Percentiles rank a stretch among this genome's conserved stretches.
Evolutionary conservation across 2,113 vertebrate genomes (phyloP).

Genomic region (Tetrax tetrax): DNA sequence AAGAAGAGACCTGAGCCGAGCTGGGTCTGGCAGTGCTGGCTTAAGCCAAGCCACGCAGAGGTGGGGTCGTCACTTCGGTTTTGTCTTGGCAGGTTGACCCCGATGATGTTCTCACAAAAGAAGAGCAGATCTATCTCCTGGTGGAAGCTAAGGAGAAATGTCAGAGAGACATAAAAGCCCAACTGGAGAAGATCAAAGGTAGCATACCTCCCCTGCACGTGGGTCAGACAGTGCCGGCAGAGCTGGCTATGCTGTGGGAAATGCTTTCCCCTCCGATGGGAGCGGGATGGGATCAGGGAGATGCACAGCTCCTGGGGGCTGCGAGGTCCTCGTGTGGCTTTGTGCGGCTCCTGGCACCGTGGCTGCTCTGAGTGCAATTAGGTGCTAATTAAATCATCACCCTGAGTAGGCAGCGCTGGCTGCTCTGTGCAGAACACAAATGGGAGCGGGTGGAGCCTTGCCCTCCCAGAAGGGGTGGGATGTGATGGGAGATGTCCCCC

Average conservation of each 20-base stretch:
- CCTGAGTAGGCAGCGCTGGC: not conserved
- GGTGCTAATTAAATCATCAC: not conserved
- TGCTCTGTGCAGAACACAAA: not conserved
- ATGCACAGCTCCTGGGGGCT: accelerated
- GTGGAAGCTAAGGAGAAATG: conserved; percentile 83
- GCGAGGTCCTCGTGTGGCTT: not conserved
- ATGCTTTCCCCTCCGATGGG: not conserved
- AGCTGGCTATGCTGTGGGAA: accelerated
- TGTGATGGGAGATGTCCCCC: not conserved
- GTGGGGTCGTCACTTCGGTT: accelerated
- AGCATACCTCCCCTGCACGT: accelerated
- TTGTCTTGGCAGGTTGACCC: conserved; percentile 80
- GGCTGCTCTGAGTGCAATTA: not conserved
- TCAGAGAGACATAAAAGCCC: conserved; percentile 77
- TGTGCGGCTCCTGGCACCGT: not conserved
- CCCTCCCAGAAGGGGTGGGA: not conserved
- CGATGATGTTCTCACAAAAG: conserved; percentile 88
- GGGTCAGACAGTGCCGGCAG: not conserved
- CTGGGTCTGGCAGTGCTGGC: not conserved
- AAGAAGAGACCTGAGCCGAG: not conserved
- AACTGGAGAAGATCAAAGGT: conserved; percentile 78
- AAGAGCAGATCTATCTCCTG: conserved; percentile 91
- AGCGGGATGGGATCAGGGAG: not conserved
- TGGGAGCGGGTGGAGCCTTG: accelerated
- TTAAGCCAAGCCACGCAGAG: accelerated